Evolutionary conservation across 2,113 vertebrate species (phyloP), one percentile per base, ranked within the genome.

Genomic region (Epinephelus lanceolatus): DNA sequence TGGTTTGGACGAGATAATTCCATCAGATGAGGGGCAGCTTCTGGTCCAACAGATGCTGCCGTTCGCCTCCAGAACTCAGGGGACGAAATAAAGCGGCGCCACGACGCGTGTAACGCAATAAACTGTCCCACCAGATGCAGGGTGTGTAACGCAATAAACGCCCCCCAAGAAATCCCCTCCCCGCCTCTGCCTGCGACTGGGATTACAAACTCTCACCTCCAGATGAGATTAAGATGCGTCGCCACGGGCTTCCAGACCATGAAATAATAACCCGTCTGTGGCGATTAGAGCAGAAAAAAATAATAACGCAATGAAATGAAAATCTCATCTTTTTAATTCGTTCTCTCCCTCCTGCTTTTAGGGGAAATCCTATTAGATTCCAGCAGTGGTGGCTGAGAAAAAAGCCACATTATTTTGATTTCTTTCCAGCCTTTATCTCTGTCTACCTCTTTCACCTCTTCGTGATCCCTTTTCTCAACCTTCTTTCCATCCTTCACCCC

Each of bases 41-140:
- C 81, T 91, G 90, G 62, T 88, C 76, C 79, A 66, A 80, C 93
- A 93, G 91, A 91, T 91, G 89, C 91, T 90, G 83, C 83, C 86
- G 4, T 63, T 59, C 51, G 75, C 89, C 88, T 78, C 12, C 87
- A 89, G 68, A 90, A 76, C 89, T 91, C 88, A 59, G 66, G 90
- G 90, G 91, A 91, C 78, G 30, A 30, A 88, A 89, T 87, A 55
- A 83, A 67, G 33, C 40, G 37, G 45, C 47, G 74, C 76, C 6
- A 25, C n/a, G 42, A 69, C 21, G 61, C 1, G 37, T 17, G 78
- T 92, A 89, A 92, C 89, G 52, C 84, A 91, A 93, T 93, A 85
- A 92, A 87, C 27, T 17, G 84, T 86, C 90, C 89, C 89, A 76
- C 77, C 93, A 94, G 90, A 91, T 91, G 91, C 80, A 33, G 83